Conservation (phyloP, 2,888 invertebrate genomes). For the Prionchulus punctatus region DNA sequence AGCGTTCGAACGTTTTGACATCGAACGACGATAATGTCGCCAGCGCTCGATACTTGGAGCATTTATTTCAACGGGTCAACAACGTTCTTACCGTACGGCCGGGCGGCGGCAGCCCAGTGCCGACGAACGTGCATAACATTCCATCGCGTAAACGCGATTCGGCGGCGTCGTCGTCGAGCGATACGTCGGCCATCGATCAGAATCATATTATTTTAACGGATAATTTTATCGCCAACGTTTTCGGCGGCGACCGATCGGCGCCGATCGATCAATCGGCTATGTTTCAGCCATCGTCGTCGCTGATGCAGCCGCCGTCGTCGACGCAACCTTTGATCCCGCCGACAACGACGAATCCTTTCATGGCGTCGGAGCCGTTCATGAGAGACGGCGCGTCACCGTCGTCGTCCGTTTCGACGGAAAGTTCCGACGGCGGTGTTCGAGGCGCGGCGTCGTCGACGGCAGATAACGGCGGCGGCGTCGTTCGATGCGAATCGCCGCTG, state of each 20-base stretch:
- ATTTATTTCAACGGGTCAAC: neutral
- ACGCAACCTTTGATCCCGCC: neutral
- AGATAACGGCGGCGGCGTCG: neutral
- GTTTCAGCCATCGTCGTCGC: neutral
- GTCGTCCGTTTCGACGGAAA: neutral
- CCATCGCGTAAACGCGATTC: conserved; percentile 9
- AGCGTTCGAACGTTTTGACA: no score
- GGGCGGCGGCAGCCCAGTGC: neutral
- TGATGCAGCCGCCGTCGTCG: neutral
- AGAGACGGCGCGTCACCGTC: neutral
- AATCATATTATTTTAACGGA: no score
- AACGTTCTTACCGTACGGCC: neutral
- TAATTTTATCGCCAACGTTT: no score
- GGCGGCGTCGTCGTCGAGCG: conserved; percentile 8
- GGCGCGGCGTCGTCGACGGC: neutral
- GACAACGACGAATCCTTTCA: neutral
- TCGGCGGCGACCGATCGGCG: no score
- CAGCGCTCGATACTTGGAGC: neutral
- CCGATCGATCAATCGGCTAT: neutral
- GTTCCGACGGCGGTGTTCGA: neutral
- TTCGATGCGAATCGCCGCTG: conserved; percentile 19
- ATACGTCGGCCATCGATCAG: neutral
- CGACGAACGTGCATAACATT: neutral
- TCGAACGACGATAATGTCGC: no score
- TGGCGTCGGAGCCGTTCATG: neutral